Base-by-base conservation (phyloP, 2,888 invertebrate genomes). In the Arrhopalites spinosus region DNA sequence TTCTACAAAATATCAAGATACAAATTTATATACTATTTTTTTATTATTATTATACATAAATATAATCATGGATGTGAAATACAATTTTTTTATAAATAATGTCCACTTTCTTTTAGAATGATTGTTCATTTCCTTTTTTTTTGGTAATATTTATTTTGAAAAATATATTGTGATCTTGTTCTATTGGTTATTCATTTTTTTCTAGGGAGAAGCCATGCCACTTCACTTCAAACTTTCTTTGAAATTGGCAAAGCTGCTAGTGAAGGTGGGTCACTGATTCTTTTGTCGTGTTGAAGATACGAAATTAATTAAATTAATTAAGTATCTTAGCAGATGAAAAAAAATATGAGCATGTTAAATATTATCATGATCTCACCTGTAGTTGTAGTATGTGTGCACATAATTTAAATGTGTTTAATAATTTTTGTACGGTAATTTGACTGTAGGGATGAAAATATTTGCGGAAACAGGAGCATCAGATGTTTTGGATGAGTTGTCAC, bases 391-490 rank as follows among this genome's bases (percentile, higher is more conserved):
- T 7, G 59, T 2, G 3, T 20, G 3, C 2, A 20, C 5, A 5
- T 23, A 61, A 61, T n/a, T n/a, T n/a, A n/a, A n/a, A n/a, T n/a
- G n/a, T n/a, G n/a, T n/a, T n/a, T n/a, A n/a, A 45, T 45, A 45
- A 11, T 45, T 45, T 45, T 11, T 45, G 8, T 45, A 15, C 8
- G 47, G 47, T 11, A n/a, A n/a, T 20, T 27, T 61, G 3, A 90
- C 92, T 56, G 85, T 89, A 11, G 92, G 93, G 0, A 90, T 96
- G 43, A 91, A 93, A 83, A 89, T 91, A 84, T 95, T 96, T 86
- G 92, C 94, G 2, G 95, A 96, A 86, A 91, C 90, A 36, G 95
- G 94, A n/a, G 89, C 90, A 82, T 89, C 92, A 11, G 92, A 93
- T 82, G 88, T 90, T 72, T 87, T 95, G 83, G 92, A 95, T 83